Evolutionary conservation across 2,888 invertebrate species (phyloP), one percentile per base, ranked within the genome.

Genomic region (Crocallis elinguaria): DNA sequence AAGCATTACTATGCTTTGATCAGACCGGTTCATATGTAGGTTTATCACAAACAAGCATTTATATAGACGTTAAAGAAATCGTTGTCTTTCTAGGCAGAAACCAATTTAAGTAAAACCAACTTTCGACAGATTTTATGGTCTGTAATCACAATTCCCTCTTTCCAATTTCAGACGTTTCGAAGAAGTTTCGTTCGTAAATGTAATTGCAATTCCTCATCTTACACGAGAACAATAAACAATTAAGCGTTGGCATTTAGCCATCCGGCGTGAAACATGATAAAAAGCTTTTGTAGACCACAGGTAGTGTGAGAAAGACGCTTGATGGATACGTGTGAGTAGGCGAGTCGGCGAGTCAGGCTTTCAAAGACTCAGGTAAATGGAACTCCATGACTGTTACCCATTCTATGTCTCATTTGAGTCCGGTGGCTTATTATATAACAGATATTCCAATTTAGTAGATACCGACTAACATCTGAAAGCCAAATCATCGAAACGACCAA

Each of bases 281-380:
- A 25, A 33, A 42, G 30, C 33, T 16, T 36, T 37, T 16, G 23
- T 45, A 37, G 35, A 17, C 25, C 41, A 43, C 48, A 39, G 49
- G 39, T 49, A 54, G 49, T 44, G 36, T 23, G 29, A 25, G 44
- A 36, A 25, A 16, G 33, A 14, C 8, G 29, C 17, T 16, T 38
- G 49, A 54, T 54, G 17, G 30, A 45, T 55, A 41, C 29, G 43
- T 41, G 37, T 61, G 56, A 61, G 36, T 57, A 51, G 49, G 36
- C 12, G 19, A 23, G 4, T 9, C 0, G 13, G n/a, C 8, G 12
- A n/a, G 27, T 2, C 41, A n/a, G 25, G 11, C 29, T 1, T 12
- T 0, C 29, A 29, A 21, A 16, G 11, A n/a, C 19, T 27, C 48
- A 48, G 48, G 39, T 35, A 49, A 12, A 33, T n/a, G 7, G 12